Percentiles rank a stretch among this genome's conserved stretches.
phyloP scores from a whole-genome alignment of 35 echinoderm and acorn worm species.

The Strongylocentrotus purpuratus region DNA sequence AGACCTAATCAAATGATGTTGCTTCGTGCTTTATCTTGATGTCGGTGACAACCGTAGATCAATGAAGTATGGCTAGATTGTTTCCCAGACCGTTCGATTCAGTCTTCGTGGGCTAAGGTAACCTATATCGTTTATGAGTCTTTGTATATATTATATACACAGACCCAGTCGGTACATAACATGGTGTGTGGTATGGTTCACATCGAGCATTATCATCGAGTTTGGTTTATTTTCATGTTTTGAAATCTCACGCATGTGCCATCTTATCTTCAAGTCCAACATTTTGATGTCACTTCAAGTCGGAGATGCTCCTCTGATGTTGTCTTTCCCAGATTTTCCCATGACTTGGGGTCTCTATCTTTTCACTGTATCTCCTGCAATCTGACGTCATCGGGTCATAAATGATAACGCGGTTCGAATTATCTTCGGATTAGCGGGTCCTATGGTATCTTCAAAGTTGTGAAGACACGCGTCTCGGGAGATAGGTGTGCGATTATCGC shows the following conservation, averaged over 20 bases:
- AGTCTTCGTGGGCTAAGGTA: background rate
- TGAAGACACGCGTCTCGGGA: background rate
- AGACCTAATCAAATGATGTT: background rate
- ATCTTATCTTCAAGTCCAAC: background rate
- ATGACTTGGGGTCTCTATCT: background rate
- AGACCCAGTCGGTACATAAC: background rate
- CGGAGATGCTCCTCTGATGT: background rate
- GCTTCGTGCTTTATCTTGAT: background rate
- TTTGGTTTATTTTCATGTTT: slow-evolving; percentile 19
- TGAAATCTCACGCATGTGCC: slow-evolving; percentile 1
- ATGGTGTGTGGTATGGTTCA: background rate
- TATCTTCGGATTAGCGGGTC: background rate
- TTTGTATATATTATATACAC: background rate
- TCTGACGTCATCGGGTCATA: background rate
- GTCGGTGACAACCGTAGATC: background rate
- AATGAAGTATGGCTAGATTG: background rate
- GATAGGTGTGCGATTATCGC: background rate
- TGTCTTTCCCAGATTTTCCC: slow-evolving; percentile 9
- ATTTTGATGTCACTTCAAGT: background rate
- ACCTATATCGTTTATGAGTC: background rate
- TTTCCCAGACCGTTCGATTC: background rate
- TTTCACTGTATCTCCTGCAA: background rate
- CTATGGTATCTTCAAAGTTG: background rate
- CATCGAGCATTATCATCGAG: background rate
- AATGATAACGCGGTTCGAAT: background rate